Evolutionary conservation across 2,113 vertebrate species (phyloP).

Genomic region (Periophthalmus modestus): DNA sequence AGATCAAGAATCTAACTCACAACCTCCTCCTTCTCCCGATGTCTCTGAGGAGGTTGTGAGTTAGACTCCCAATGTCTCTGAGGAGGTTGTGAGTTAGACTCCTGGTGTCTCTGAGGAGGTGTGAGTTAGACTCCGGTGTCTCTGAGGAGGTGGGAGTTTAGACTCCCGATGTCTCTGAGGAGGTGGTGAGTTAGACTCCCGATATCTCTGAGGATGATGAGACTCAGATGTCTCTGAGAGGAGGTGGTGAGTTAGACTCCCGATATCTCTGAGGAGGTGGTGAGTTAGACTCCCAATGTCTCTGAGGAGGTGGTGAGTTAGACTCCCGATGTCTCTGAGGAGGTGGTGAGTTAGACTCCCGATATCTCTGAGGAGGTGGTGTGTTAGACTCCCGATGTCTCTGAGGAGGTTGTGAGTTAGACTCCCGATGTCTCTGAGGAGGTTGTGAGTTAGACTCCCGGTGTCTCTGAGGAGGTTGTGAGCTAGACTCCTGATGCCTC

Average conservation of each 20-base stretch:
- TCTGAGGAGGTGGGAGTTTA: background rate
- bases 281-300: background rate
- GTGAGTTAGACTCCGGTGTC: background rate
- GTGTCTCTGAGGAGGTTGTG: background rate
- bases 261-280: background rate
- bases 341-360: no score
- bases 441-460: no score
- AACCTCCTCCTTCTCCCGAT: no score
- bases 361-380: no score
- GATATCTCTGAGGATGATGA: background rate
- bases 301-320: background rate
- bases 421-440: no score
- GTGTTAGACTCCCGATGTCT: no score
- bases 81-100: no score
- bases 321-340: no score
- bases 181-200: background rate
- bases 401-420: no score
- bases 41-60: background rate
- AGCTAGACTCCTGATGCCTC: background rate
- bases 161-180: background rate
- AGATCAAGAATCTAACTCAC: no score
- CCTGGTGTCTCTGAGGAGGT: background rate
- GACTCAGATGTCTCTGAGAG: background rate
- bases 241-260: no score
- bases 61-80: background rate